These are phyloP conservation scores for Brienomyrus brachyistius DNA, from an alignment of 2,113 vertebrate species.

Conservation along the genomic window DNA sequence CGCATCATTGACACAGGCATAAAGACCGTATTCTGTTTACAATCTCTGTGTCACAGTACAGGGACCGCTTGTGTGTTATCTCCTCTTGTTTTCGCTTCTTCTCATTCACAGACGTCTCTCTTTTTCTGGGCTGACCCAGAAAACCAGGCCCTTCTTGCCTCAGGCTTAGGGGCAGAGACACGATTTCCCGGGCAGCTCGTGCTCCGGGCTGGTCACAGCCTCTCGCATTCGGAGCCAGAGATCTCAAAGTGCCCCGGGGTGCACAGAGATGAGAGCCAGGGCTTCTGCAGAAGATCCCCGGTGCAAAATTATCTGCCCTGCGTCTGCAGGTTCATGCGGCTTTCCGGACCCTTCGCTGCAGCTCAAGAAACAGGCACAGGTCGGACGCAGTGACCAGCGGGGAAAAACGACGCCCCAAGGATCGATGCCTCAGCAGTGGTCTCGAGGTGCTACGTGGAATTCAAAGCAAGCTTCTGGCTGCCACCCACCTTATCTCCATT, in stretches of 20 bases:
- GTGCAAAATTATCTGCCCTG: neutral
- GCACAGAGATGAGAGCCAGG: neutral
- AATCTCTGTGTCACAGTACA: conserved; percentile 50
- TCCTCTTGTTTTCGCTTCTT: neutral
- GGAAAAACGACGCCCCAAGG: neutral
- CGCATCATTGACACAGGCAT: conserved; percentile 57
- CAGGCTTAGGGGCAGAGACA: neutral
- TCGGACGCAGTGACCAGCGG: neutral
- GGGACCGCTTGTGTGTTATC: conserved; percentile 48
- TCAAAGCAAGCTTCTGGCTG: neutral
- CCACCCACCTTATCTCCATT: neutral
- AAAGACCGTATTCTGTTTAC: conserved; percentile 59
- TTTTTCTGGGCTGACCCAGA: neutral
- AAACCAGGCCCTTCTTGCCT: neutral
- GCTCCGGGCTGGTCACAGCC: neutral
- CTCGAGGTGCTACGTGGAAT: neutral
- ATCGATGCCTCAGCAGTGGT: neutral
- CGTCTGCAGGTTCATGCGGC: neutral
- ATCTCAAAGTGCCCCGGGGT: neutral
- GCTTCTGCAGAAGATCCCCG: neutral
- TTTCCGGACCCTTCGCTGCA: neutral
- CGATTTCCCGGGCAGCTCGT: neutral
- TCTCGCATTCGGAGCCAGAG: neutral
- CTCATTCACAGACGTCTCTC: neutral
- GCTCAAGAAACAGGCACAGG: neutral